Conservation (phyloP, 2,888 invertebrate genomes). For the Syritta pipiens region DNA sequence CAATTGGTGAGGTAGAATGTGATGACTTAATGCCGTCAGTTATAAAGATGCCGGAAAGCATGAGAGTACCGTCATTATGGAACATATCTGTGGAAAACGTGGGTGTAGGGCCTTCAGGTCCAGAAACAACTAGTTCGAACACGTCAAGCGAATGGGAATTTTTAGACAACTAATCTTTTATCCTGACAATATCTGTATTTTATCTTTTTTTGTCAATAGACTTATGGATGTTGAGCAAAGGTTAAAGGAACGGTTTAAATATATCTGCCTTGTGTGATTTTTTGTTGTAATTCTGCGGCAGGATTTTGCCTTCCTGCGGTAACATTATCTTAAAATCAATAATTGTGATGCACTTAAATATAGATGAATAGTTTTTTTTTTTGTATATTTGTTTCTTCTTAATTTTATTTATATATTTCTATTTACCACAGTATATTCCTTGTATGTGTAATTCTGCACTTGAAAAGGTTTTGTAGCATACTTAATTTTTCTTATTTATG, state of each 20-base stretch:
- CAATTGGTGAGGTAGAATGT: slow-evolving; percentile 53
- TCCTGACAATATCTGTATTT: slow-evolving; percentile 9
- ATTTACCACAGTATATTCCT: slow-evolving; percentile 2
- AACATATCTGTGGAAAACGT: slow-evolving; percentile 77
- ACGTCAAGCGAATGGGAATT: slow-evolving; percentile 79
- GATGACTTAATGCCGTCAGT: slow-evolving; percentile 69
- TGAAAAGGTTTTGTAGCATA: background rate
- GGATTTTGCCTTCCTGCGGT: slow-evolving; percentile 7
- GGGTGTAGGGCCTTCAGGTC: slow-evolving; percentile 27
- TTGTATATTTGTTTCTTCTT: slow-evolving; percentile 20
- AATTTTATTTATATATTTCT: slow-evolving; percentile 4
- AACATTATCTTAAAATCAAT: slow-evolving; percentile 7
- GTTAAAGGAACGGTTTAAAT: slow-evolving; percentile 25
- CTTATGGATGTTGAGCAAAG: slow-evolving; percentile 2
- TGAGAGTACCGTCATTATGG: slow-evolving; percentile 82
- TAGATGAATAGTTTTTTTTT: slow-evolving; percentile 8
- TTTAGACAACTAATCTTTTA: slow-evolving; percentile 74
- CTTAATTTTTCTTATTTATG: background rate
- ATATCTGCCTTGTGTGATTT: slow-evolving; percentile 42
- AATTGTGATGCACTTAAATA: slow-evolving; percentile 63
- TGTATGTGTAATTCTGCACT: background rate
- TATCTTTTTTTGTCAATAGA: slow-evolving; percentile 9
- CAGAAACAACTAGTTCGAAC: slow-evolving; percentile 70
- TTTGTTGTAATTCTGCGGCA: slow-evolving; percentile 6
- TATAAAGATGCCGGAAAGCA: slow-evolving; percentile 78